phyloP scores from a whole-genome alignment of 2,113 vertebrate species.

The Oryzias woworae region DNA sequence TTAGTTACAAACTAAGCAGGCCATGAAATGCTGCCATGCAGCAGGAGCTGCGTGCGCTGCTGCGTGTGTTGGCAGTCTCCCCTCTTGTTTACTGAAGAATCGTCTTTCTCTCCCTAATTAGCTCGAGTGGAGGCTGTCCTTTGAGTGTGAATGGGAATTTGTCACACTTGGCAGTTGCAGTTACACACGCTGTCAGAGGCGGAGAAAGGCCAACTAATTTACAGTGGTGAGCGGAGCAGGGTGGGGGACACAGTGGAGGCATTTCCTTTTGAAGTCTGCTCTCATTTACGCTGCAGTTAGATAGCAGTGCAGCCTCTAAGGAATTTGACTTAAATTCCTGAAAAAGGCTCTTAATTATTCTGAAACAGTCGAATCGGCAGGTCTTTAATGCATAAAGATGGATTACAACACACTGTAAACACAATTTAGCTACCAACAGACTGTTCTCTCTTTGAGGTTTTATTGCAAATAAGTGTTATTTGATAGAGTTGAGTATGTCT shows the following conservation, averaged over 20 bases:
- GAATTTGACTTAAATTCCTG: neutral
- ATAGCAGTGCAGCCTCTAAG: neutral
- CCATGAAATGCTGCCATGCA: conserved; percentile 45
- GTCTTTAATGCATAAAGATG: neutral
- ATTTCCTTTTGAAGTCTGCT: conserved; percentile 20
- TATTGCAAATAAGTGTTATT: too few species aligned
- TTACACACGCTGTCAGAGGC: conserved; percentile 53
- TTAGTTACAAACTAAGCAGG: conserved; percentile 35
- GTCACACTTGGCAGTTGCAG: conserved; percentile 55
- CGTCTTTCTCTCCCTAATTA: conserved; percentile 41
- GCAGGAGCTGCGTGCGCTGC: conserved; percentile 4
- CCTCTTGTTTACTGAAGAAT: conserved; percentile 31
- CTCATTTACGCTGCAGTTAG: neutral
- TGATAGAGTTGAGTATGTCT: too few species aligned
- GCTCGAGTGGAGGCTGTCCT: conserved; percentile 32
- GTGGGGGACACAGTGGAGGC: neutral
- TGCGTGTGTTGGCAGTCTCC: conserved; percentile 22
- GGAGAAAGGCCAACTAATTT: conserved; percentile 49
- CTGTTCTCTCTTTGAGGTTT: conserved; percentile 4
- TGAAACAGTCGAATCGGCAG: neutral
- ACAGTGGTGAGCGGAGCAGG: conserved; percentile 17
- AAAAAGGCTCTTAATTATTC: neutral
- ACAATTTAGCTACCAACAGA: conserved; percentile 1
- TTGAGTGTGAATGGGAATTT: conserved; percentile 48
- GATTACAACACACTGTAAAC: neutral